Percentiles rank a stretch among this genome's conserved stretches.
These are phyloP conservation scores for Rhagoletis pomonella DNA, from an alignment of 1,140 invertebrate genomes.

Conservation along the genomic window DNA sequence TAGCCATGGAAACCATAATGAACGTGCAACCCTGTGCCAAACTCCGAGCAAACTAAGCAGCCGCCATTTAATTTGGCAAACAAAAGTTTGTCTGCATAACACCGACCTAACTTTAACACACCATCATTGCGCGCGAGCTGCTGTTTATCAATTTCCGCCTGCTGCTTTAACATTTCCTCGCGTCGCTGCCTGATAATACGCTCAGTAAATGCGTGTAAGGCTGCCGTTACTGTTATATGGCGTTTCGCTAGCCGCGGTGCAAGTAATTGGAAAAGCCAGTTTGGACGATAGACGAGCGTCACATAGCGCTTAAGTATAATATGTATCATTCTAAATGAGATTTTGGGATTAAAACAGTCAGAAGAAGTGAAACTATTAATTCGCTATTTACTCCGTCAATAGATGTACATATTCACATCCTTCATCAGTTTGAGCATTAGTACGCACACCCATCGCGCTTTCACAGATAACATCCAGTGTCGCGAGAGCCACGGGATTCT, in stretches of 20 bases:
- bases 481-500: background rate
- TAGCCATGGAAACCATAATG: too few relatives aligned
- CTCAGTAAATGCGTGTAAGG: constrained; percentile 63
- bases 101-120: background rate
- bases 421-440: constrained; percentile 77
- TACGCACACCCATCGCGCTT: constrained; percentile 80
- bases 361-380: background rate
- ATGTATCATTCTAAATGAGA: constrained; percentile 16
- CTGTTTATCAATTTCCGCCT: background rate
- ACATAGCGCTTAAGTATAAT: constrained; percentile 43
- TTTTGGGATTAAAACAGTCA: too few relatives aligned
- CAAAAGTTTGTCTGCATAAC: too few relatives aligned
- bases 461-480: constrained; percentile 70
- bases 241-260: constrained; percentile 61
- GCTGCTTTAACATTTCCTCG: constrained; percentile 57
- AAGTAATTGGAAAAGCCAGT: constrained; percentile 61
- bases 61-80: too few relatives aligned
- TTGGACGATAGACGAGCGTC: constrained; percentile 61
- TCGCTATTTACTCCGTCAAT: constrained; percentile 73
- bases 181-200: constrained; percentile 60
- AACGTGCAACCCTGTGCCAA: too few relatives aligned
- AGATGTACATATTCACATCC: constrained; percentile 78
- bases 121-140: background rate
- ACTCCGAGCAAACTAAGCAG: too few relatives aligned
- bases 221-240: constrained; percentile 59